Evolutionary conservation across 2,797 vertebrate species (phyloP).

Genomic region (Hafferia zeledoni): DNA sequence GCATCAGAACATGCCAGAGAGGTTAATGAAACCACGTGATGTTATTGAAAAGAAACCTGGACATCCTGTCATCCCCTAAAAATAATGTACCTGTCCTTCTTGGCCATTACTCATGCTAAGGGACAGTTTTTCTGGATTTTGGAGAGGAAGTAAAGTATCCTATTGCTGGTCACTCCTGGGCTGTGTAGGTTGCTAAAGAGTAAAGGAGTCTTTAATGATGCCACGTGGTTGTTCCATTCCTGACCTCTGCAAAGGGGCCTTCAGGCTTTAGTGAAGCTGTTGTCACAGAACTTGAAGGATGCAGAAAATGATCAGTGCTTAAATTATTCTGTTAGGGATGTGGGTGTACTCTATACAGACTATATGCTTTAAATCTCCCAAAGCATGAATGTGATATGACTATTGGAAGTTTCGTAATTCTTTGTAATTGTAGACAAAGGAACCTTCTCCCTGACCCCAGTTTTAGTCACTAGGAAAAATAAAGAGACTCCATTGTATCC

Average conservation of each 20-base stretch:
- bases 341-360: neutral
- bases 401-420: neutral
- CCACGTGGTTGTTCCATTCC: neutral
- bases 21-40: neutral
- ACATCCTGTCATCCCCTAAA: neutral
- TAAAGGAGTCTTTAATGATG: neutral
- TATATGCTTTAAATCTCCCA: neutral
- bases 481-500: neutral
- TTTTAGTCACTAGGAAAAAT: neutral
- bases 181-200: neutral
- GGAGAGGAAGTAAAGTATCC: neutral
- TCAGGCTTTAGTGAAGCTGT: neutral
- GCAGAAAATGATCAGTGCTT: neutral
- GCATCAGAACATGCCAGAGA: neutral
- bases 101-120: neutral
- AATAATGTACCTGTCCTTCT: neutral
- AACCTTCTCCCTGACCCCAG: neutral
- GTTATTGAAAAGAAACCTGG: neutral
- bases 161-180: neutral
- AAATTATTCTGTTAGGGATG: neutral
- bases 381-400: neutral
- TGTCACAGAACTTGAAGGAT: neutral
- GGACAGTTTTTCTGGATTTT: neutral
- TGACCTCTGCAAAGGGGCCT: neutral
- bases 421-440: neutral